These are phyloP conservation scores for Acronicta aceris DNA, from an alignment of 2,888 invertebrate species.

Conservation along the genomic window DNA sequence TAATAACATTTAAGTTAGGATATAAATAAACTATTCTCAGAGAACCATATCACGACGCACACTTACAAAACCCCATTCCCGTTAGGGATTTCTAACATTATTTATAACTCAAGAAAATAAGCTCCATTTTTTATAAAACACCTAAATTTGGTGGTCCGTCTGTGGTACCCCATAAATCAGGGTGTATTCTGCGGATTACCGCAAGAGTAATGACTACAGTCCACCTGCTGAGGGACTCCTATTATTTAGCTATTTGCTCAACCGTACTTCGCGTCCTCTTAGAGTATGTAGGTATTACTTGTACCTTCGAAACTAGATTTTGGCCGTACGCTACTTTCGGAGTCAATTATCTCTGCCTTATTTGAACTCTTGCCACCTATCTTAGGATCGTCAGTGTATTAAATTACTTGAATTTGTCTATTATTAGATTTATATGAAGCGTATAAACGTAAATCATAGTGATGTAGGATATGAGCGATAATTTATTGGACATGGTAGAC, in stretches of 20 bases:
- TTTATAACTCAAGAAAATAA: conserved; percentile 84
- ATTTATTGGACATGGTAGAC: conserved; percentile 48
- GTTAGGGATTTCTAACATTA: conserved; percentile 80
- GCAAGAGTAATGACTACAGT: conserved; percentile 87
- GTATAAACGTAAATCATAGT: conserved; percentile 48
- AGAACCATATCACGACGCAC: conserved; percentile 49
- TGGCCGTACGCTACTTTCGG: conserved; percentile 7
- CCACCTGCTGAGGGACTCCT: conserved; percentile 86
- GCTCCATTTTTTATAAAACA: conserved; percentile 87
- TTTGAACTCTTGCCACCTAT: conserved; percentile 23
- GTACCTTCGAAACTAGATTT: conserved; percentile 25
- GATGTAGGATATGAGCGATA: conserved; percentile 51
- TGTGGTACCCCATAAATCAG: conserved; percentile 83
- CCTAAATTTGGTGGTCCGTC: conserved; percentile 86
- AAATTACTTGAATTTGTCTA: conserved; percentile 51
- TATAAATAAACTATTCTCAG: conserved; percentile 53
- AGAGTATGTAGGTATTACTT: conserved; percentile 37
- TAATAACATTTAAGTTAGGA: conserved; percentile 11
- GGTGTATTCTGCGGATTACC: conserved; percentile 87
- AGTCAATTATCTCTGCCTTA: conserved; percentile 19
- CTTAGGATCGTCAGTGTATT: conserved; percentile 45
- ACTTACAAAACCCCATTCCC: conserved; percentile 67
- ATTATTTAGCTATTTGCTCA: conserved; percentile 84
- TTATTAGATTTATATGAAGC: conserved; percentile 47
- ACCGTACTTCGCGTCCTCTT: conserved; percentile 66